Evolutionary conservation across 2,797 vertebrate species (phyloP).

Genomic region (Fundulus diaphanus): DNA sequence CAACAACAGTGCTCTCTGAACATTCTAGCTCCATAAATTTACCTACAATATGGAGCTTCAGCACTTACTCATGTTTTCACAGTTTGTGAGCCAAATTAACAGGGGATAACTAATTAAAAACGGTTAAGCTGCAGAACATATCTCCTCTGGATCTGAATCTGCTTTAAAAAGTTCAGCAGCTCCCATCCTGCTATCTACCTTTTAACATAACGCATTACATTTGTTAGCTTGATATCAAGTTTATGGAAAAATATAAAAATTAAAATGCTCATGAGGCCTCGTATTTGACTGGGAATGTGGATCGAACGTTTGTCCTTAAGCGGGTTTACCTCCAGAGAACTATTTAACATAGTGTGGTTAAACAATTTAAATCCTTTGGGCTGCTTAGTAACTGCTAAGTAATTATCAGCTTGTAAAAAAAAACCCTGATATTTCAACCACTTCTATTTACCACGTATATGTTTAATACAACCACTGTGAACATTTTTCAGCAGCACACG

Average conservation of each 20-base stretch:
- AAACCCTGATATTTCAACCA: too few species aligned
- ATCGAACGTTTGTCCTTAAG: too few species aligned
- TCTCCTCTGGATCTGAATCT: neutral
- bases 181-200: neutral
- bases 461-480: too few species aligned
- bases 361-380: neutral
- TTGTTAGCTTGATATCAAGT: neutral
- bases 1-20: neutral
- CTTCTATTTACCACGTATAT: too few species aligned
- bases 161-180: neutral
- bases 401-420: too few species aligned
- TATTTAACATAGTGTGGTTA: neutral
- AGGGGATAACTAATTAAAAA: neutral
- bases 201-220: neutral
- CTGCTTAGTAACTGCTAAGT: too few species aligned
- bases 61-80: neutral
- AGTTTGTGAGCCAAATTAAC: neutral
- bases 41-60: neutral
- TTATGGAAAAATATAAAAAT: neutral
- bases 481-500: too few species aligned
- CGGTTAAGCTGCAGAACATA: neutral
- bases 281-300: neutral
- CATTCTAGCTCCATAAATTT: neutral
- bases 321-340: neutral
- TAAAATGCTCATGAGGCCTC: neutral